These are phyloP conservation scores for Aldabrachelys gigantea DNA, from an alignment of 2,113 vertebrate genomes.

Conservation along the genomic window DNA sequence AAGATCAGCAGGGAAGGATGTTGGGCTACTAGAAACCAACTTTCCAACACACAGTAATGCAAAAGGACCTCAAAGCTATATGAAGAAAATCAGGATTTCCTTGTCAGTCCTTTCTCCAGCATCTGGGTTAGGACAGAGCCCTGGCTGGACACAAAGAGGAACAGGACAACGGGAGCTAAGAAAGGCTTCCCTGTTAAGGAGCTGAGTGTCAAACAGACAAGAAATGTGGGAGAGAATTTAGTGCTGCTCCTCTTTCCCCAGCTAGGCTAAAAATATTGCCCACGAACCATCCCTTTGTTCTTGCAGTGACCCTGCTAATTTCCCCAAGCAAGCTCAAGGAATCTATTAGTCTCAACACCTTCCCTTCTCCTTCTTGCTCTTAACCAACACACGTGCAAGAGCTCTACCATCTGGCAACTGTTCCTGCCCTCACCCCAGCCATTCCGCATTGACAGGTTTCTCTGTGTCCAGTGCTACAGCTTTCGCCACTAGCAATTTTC, in stretches of 20 bases:
- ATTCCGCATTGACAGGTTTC: background rate
- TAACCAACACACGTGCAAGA: background rate
- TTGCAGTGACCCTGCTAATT: background rate
- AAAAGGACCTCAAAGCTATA: background rate
- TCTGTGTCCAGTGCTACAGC: background rate
- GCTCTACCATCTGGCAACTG: background rate
- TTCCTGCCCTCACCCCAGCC: background rate
- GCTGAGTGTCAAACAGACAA: background rate
- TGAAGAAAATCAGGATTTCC: background rate
- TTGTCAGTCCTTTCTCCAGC: background rate
- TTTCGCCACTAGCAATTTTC: background rate
- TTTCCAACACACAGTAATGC: background rate
- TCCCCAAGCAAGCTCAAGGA: background rate
- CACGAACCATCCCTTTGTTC: rapidly evolving
- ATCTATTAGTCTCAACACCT: background rate
- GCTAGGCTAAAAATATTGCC: background rate
- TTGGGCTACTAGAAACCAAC: background rate
- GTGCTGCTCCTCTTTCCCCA: rapidly evolving
- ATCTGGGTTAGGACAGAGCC: background rate
- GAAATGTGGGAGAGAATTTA: background rate
- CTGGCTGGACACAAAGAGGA: background rate
- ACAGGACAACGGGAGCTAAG: background rate
- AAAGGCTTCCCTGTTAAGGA: background rate
- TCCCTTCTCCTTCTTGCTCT: background rate
- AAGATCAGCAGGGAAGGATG: background rate